Base-by-base conservation (phyloP, 2,113 vertebrate genomes). In the Carlito syrichta region DNA sequence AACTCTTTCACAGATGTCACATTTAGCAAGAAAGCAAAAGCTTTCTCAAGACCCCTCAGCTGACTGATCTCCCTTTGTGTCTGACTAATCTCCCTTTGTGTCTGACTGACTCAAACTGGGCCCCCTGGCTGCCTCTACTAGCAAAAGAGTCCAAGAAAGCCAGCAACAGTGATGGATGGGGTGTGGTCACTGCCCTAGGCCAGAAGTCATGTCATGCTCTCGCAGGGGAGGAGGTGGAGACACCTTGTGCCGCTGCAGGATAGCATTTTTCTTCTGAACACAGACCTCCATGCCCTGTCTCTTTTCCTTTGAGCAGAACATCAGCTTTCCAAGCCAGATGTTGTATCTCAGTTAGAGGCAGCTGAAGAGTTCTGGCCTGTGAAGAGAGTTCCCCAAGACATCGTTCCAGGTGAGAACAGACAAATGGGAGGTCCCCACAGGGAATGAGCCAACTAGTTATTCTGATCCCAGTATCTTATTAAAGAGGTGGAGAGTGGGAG, bases 311-410 rank as follows among this genome's bases (percentile, higher is more conserved):
- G 93, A 96, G 89, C 97, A 98, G 97, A 98, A 54, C 94, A 89
- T 93, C 97, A 98, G 91, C 96, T 97, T 89, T 98, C 97, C 96
- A 98, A 97, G 76, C 97, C 97, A 92, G 89, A 98, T 84, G 95
- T 98, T 89, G 95, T 98, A 52, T 97, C 97, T 96, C 96, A 95
- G 93, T 97, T 98, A 95, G 97, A 98, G 92, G 96, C 97, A 71
- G 95, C 94, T 63, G 96, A 98, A 89, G 95, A 95, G 52, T 96
- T 95, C 63, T 97, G 96, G 95, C 83, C 86, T n/a, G 16, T 86
- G 93, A 93, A 97, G 54, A 97, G 32, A 95, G 83, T 84, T 91
- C 96, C 58, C 95, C 95, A 95, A 84, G 95, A 95, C 40, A 86
- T 86, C 23, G 76, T 84, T 93, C 35, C 96, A 98, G 97, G 97